Evolutionary conservation across 2,797 vertebrate genomes (phyloP).

Genomic region (Tangara arthus): DNA sequence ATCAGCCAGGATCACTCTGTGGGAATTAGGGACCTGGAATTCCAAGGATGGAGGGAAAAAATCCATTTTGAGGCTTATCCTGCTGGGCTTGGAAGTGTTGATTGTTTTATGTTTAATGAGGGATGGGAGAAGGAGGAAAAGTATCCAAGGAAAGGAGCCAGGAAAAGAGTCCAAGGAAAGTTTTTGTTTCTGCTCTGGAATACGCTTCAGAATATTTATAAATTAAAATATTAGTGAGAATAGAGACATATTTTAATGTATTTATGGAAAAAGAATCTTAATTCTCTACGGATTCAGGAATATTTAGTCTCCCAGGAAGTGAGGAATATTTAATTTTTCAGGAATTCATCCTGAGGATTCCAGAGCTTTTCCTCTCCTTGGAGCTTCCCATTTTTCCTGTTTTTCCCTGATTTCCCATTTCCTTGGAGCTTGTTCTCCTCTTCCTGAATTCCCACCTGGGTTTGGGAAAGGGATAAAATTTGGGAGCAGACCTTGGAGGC

Average conservation of each 20-base stretch:
- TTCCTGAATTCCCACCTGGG: background rate
- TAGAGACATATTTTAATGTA: accelerated
- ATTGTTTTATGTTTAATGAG: accelerated
- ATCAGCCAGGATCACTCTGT: background rate
- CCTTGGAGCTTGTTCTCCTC: background rate
- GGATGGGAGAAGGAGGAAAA: background rate
- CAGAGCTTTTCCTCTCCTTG: background rate
- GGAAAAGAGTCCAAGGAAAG: background rate
- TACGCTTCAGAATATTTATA: accelerated
- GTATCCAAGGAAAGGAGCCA: background rate
- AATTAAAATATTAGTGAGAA: accelerated
- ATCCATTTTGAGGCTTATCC: background rate
- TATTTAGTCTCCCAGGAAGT: too few relatives aligned
- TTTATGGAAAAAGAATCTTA: background rate
- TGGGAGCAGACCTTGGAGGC: background rate
- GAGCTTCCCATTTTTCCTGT: background rate
- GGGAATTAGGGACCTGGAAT: accelerated
- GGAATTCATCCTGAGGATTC: background rate
- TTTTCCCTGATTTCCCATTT: background rate
- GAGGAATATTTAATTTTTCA: background rate
- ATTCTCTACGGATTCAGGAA: background rate
- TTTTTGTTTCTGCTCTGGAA: too few relatives aligned
- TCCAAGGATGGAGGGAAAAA: background rate
- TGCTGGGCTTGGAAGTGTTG: background rate
- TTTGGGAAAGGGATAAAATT: background rate